Base-by-base conservation (phyloP, 2,113 vertebrate species). In the Crotophaga sulcirostris region DNA sequence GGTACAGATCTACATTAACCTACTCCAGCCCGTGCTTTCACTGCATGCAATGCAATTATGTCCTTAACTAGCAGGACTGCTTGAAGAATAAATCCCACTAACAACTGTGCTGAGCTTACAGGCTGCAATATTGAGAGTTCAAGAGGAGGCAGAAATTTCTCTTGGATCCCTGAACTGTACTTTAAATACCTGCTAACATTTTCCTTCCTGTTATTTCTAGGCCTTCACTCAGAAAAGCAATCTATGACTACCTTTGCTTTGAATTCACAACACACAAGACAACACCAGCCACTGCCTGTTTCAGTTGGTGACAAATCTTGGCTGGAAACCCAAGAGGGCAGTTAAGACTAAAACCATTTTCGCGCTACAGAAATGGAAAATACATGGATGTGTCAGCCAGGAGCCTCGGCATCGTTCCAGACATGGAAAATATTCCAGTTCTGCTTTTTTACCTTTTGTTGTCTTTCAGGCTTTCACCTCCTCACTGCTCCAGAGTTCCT, bases 101-200 rank as follows among this genome's bases (percentile, higher is more conserved):
- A 33, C 7, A 36, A 38, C 21, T 10, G 42, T 21, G 44, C 60
- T 42, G 70, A 73, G 80, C 40, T 54, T 38, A 21, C 25, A 18
- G 0, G 1, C 40, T 45, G 82, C 0, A 1, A 14, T 13, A 12
- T 1, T 7, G 40, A 31, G 63, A 67, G 58, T 13, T 88, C 64
- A 52, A 0, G 1, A 67, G 79, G 70, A 67, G 79, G 70, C 49
- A 69, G 66, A 59, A 89, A 51, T 36, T 47, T 21, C 31, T 74
- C 59, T 49, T 55, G 69, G 75, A 81, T 51, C 44, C 56, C 44
- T 28, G 49, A 78, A 29, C 31, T 3, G 5, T 0, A 0, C 28
- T 70, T 69, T 8, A 51, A 52, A 63, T 59, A 87, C 62, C 76
- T 63, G 59, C 67, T 40, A 12, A 14, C 2, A 0, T 54, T 83